Percentiles rank a stretch among this genome's conserved stretches.
Conservation (phyloP, 2,888 invertebrate genomes). For the Meiosimyza decipiens region DNA sequence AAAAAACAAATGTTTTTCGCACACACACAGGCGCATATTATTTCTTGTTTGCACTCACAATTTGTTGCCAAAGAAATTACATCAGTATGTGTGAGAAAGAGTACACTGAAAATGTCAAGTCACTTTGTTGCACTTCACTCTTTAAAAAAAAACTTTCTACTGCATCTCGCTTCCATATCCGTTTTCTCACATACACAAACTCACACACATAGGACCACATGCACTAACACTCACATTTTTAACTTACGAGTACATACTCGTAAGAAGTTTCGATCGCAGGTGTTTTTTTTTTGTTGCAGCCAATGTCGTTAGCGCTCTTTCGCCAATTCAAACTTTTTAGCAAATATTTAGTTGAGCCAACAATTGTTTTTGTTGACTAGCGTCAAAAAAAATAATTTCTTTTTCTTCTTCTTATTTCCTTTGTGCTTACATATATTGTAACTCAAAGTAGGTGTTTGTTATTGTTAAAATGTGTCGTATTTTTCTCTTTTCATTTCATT, state of each 20-base stretch:
- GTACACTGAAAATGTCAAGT: conserved; percentile 1
- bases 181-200: no score
- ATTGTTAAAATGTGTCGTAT: background rate
- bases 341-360: conserved; percentile 5
- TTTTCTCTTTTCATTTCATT: background rate
- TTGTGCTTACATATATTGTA: background rate
- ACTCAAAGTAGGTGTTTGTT: conserved; percentile 6
- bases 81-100: conserved; percentile 14
- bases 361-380: conserved; percentile 8
- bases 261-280: background rate
- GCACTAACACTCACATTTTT: no score
- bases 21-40: background rate
- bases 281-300: background rate
- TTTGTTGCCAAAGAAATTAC: conserved; percentile 20
- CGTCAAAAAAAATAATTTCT: background rate
- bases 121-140: conserved; percentile 10
- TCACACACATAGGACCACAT: no score
- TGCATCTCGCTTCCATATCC: no score
- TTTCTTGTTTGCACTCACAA: conserved; percentile 15
- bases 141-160: background rate
- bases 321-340: conserved; percentile 4
- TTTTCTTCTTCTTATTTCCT: background rate
- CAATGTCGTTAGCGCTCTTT: background rate
- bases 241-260: no score
- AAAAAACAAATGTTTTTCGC: background rate